Base-by-base conservation (phyloP, 1,140 invertebrate species). In the Prorops nasuta region DNA sequence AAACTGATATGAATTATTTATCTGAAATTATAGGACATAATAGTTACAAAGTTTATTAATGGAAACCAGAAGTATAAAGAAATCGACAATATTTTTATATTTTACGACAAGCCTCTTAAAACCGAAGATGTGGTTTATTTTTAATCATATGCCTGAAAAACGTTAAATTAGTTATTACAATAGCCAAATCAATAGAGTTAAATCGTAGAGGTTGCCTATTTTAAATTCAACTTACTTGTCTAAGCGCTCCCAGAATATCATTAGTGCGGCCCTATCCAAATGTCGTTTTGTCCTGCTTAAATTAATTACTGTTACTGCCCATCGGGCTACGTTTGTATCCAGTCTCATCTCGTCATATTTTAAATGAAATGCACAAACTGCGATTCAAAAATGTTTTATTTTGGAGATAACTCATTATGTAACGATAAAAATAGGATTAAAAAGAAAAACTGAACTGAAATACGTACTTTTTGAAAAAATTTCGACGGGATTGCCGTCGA, bases 321-420 rank as follows among this genome's bases (percentile, higher is more conserved):
- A 99, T 58, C 94, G 90, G 18, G 86, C 88, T 28, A 99, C 94
- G 76, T 98, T 99, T 7, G 84, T 77, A 72, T 99, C 96, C 55
- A 98, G 58, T 65, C 89, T 91, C 83, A 97, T 90, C 77, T 98
- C 96, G 65, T 95, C 90, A 74, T 89, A 98, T 79, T 98, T 98
- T 56, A 99, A 79, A 76, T 99, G 97, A 79, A 98, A 99, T 31
- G 93, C 97, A 76, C 89, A 92, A 68, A 98, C 94, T 96, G 71
- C 18, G 80, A 81, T 51, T 22, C 55, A 64, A 53, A 66, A n/a
- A n/a, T n/a, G n/a, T n/a, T n/a, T n/a, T n/a, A n/a, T n/a, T n/a
- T n/a, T n/a, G n/a, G n/a, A n/a, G n/a, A n/a, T n/a, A n/a, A n/a
- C n/a, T n/a, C n/a, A n/a, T n/a, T n/a, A n/a, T n/a, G n/a, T n/a